These are phyloP conservation scores for Craseonycteris thonglongyai DNA, from an alignment of 2,113 vertebrate genomes.

Conservation along the genomic window DNA sequence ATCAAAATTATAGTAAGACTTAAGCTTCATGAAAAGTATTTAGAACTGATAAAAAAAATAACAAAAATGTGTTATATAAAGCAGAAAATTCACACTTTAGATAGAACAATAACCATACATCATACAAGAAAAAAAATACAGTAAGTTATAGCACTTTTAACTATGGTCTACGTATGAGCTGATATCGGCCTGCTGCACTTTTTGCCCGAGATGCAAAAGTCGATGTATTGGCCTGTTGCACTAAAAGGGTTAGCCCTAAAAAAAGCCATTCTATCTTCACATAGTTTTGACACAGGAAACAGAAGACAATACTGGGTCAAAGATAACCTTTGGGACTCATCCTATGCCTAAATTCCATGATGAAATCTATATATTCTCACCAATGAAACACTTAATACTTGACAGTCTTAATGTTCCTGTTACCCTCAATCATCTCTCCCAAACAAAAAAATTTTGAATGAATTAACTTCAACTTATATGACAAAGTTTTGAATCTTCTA, in stretches of 20 bases:
- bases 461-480: not conserved
- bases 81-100: no score
- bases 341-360: not conserved
- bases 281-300: not conserved
- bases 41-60: no score
- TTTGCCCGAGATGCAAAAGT: no score
- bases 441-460: not conserved
- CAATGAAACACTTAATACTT: not conserved
- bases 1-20: no score
- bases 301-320: not conserved
- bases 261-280: not conserved
- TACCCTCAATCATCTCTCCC: not conserved
- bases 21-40: no score
- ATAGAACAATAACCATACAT: no score
- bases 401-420: not conserved
- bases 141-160: no score
- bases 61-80: no score
- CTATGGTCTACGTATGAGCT: no score
- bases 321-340: not conserved
- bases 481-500: slow-evolving; percentile 9
- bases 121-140: no score
- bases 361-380: not conserved
- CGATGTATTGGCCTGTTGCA: no score
- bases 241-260: not conserved
- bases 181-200: no score